These are phyloP conservation scores for Cheilosia urbana DNA, from an alignment of 2,888 invertebrate species.

Conservation along the genomic window DNA sequence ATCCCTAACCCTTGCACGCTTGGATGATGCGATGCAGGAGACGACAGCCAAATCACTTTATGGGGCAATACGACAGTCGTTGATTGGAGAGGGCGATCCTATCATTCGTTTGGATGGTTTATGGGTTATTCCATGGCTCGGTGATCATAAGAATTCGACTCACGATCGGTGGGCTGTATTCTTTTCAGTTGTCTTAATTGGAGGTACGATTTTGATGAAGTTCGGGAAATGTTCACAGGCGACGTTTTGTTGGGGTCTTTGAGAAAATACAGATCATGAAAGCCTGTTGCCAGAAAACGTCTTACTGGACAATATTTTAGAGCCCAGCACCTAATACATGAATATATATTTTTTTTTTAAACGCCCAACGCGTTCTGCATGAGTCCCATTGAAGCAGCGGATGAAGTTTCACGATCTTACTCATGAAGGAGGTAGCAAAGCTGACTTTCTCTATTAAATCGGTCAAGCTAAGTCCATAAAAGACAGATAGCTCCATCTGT, in stretches of 20 bases:
- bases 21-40: constrained; percentile 19
- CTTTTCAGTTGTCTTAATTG: constrained; percentile 23
- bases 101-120: constrained; percentile 56
- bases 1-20: constrained; percentile 22
- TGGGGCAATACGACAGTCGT: constrained; percentile 54
- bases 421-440: too few relatives aligned
- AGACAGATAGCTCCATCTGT: too few relatives aligned
- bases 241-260: neutral
- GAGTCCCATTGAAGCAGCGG: too few relatives aligned
- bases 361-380: too few relatives aligned
- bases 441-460: too few relatives aligned
- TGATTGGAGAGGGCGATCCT: constrained; percentile 10
- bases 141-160: constrained; percentile 57
- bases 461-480: too few relatives aligned
- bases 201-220: neutral
- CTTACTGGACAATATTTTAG: too few relatives aligned
- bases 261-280: neutral
- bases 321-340: too few relatives aligned
- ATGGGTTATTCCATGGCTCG: constrained; percentile 60
- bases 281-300: too few relatives aligned
- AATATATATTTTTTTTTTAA: too few relatives aligned
- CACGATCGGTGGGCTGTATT: neutral
- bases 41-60: constrained; percentile 61
- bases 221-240: too few relatives aligned
- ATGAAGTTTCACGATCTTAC: too few relatives aligned